Evolutionary conservation across 2,113 vertebrate genomes (phyloP), one percentile per base, ranked within the genome.

Genomic region (Aldabrachelys gigantea): DNA sequence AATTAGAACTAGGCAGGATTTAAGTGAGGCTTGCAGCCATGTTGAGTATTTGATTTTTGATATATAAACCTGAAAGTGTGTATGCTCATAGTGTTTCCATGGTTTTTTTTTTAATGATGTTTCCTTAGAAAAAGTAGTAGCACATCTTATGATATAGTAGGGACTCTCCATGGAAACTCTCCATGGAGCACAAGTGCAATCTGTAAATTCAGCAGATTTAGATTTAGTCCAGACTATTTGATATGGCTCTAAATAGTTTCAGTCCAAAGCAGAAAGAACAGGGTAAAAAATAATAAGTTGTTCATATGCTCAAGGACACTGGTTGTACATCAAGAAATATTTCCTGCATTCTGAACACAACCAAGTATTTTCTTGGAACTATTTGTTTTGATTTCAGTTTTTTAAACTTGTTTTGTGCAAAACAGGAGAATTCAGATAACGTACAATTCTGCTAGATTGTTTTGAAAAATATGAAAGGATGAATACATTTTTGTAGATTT

Each of bases 171-270:
- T 94, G 44, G 84, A 97, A 95, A 87, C 49, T 35, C 87, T 89
- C 53, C 10, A 49, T 72, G 82, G 41, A 95, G 75, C 6, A 95
- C 89, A 88, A 95, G 82, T n/a, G 56, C 6, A 38, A 81, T 69
- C 76, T 91, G 41, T 53, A 96, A 95, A 96, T 92, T 92, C 78
- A 57, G 90, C 38, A 29, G 25, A 76, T 92, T 96, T 92, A 57
- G 8, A 84, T 92, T 89, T 59, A 62, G 44, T 50, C 80, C 78
- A 92, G 88, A 87, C 79, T 82, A 96, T 65, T 97, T 93, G 53
- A 87, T 95, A 91, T 12, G 16, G 7, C 53, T 92, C 91, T 97
- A 96, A 97, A 95, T 96, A 97, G 78, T 88, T 90, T 95, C 38
- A 92, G n/a, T 88, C 38, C 90, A n/a, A 19, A 72, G 72, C 49